Evolutionary conservation across 1,140 invertebrate genomes (phyloP).

Genomic region (Dendrolimus punctatus): DNA sequence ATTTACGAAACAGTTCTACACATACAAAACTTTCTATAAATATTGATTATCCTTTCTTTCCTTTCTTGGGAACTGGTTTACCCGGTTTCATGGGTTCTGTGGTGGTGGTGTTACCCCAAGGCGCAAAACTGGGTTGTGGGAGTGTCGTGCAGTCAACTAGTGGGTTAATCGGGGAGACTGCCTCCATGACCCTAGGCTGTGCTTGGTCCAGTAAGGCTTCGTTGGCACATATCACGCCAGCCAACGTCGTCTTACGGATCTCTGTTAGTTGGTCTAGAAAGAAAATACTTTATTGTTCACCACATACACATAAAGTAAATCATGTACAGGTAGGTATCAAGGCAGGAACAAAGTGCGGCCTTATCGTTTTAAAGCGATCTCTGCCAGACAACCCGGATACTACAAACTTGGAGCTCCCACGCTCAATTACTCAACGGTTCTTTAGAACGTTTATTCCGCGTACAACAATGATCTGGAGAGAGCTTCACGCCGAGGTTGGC

Average conservation of each 20-base stretch:
- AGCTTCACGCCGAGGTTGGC: too few relatives aligned
- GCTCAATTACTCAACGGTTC: too few relatives aligned
- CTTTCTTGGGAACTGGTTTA: background rate
- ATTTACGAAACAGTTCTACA: background rate
- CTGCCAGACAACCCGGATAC: too few relatives aligned
- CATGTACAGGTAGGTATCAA: too few relatives aligned
- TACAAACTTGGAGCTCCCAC: too few relatives aligned
- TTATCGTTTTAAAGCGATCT: too few relatives aligned
- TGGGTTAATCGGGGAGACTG: slow-evolving; percentile 73
- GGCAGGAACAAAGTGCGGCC: background rate
- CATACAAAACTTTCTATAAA: background rate
- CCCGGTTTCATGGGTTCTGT: slow-evolving; percentile 3
- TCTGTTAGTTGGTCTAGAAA: slow-evolving; percentile 85
- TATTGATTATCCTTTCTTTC: background rate
- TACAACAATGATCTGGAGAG: too few relatives aligned
- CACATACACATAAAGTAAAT: too few relatives aligned
- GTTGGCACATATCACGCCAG: slow-evolving; percentile 92
- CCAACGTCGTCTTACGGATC: slow-evolving; percentile 87
- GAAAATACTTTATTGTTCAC: too few relatives aligned
- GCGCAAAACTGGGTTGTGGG: slow-evolving; percentile 70
- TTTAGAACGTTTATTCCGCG: too few relatives aligned
- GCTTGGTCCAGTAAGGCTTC: slow-evolving; percentile 81
- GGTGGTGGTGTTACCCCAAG: slow-evolving; percentile 67
- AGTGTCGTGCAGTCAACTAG: slow-evolving; percentile 76
- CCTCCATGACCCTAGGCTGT: slow-evolving; percentile 85